phyloP scores from a whole-genome alignment of 1,140 invertebrate genomes.

The Nomia melanderi region DNA sequence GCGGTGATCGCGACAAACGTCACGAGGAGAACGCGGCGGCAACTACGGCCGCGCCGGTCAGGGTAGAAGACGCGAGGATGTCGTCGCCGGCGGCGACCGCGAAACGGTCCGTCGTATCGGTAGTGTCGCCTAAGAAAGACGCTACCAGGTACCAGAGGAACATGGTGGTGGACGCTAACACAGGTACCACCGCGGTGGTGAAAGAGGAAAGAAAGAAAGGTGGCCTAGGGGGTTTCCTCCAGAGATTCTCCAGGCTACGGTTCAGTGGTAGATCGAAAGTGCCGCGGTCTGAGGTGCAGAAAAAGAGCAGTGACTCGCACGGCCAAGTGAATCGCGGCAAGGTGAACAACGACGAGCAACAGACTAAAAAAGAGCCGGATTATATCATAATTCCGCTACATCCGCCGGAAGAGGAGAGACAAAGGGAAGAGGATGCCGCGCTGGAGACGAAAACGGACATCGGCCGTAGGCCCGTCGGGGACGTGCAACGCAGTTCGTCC shows the following conservation, averaged over 20 bases:
- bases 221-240: constrained; percentile 81
- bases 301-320: constrained; percentile 61
- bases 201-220: constrained; percentile 74
- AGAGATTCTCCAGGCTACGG: constrained; percentile 80
- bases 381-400: constrained; percentile 81
- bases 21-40: constrained; percentile 56
- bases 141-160: constrained; percentile 9
- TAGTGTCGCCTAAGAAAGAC: constrained; percentile 4
- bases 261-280: constrained; percentile 80
- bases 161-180: constrained; percentile 26
- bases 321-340: constrained; percentile 41
- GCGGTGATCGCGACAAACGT: constrained; percentile 61
- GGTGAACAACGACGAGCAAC: constrained; percentile 42
- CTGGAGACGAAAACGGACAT: constrained; percentile 40
- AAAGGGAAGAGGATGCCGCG: constrained; percentile 36
- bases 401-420: constrained; percentile 70
- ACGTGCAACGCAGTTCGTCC: constrained; percentile 69
- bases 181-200: constrained; percentile 1
- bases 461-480: constrained; percentile 44
- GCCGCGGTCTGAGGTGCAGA: constrained; percentile 73
- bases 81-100: constrained; percentile 57
- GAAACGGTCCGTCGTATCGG: constrained; percentile 17
- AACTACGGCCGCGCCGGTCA: constrained; percentile 57
- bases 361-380: constrained; percentile 73
- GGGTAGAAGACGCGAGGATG: constrained; percentile 64